Percentiles rank a stretch among this genome's conserved stretches.
Evolutionary conservation across 2,888 invertebrate genomes (phyloP).

Genomic region (Coecobrya sp.): DNA sequence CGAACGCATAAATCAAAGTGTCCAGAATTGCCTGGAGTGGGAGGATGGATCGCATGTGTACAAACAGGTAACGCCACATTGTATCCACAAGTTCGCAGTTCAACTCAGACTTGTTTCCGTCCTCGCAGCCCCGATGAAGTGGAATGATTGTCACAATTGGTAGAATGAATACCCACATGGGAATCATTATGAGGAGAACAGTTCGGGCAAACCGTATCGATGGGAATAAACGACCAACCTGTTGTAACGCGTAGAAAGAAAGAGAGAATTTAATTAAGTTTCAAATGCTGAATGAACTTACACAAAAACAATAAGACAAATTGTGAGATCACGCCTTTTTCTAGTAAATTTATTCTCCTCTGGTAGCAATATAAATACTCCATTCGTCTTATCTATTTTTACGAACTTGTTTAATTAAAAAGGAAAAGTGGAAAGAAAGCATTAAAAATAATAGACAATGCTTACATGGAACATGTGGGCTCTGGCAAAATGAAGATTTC

Average conservation of each 20-base stretch:
- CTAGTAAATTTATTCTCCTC: too few species aligned
- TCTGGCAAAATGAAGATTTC: conserved; percentile 85
- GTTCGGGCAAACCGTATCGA: conserved; percentile 86
- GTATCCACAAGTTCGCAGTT: conserved; percentile 85
- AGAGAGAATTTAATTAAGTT: conserved; percentile 35
- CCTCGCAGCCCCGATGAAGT: conserved; percentile 85
- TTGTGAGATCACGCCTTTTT: not conserved
- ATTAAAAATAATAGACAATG: not conserved
- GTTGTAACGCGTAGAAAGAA: not conserved
- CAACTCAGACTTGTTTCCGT: conserved; percentile 82
- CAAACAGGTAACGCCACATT: conserved; percentile 85
- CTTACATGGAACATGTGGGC: conserved; percentile 86
- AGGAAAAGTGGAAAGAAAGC: too few species aligned
- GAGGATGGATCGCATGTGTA: conserved; percentile 86
- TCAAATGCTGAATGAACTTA: not conserved
- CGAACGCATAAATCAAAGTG: conserved; percentile 86
- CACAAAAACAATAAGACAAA: too few species aligned
- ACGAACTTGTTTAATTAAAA: not conserved
- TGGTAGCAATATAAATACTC: not conserved
- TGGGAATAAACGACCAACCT: conserved; percentile 86
- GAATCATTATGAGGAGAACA: conserved; percentile 86
- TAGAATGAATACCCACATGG: conserved; percentile 86
- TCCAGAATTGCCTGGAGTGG: conserved; percentile 86
- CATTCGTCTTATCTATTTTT: not conserved
- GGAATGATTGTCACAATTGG: conserved; percentile 86